Evolutionary conservation across 2,797 vertebrate genomes (phyloP).

Genomic region (Threskiornis aethiopicus): DNA sequence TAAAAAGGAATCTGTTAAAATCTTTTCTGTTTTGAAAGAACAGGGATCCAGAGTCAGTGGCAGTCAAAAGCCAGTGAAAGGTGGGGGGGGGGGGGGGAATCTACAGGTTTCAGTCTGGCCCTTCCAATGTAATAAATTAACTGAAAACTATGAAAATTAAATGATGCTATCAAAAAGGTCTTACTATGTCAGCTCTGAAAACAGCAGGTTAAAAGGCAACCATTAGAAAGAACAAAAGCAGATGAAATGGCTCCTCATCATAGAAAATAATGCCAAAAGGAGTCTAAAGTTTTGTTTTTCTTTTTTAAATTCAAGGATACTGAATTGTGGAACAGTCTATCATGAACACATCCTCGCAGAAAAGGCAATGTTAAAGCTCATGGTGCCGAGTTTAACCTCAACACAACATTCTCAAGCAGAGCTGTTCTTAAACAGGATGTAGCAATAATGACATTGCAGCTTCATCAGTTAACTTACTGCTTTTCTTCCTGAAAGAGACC

Average conservation of each 20-base stretch:
- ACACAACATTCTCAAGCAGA: neutral
- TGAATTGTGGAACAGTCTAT: neutral
- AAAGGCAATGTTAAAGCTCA: neutral
- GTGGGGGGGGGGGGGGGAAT: no score
- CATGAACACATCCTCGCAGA: neutral
- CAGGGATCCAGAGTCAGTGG: neutral
- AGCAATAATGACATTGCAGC: neutral
- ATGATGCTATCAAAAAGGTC: neutral
- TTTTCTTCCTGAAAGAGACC: neutral
- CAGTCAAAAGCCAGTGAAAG: neutral
- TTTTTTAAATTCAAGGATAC: neutral
- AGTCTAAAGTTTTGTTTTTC: neutral
- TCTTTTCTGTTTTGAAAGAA: neutral
- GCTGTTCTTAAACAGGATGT: neutral
- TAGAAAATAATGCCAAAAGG: neutral
- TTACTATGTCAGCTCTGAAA: neutral
- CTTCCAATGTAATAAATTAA: neutral
- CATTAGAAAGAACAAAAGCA: neutral
- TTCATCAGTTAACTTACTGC: neutral
- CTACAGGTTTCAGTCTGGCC: neutral
- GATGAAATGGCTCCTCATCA: neutral
- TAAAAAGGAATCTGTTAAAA: neutral
- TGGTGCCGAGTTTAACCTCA: neutral
- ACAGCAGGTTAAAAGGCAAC: neutral
- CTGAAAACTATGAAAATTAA: neutral